Conservation (phyloP, 2,888 invertebrate genomes). For the Pardosa pseudoannulata region DNA sequence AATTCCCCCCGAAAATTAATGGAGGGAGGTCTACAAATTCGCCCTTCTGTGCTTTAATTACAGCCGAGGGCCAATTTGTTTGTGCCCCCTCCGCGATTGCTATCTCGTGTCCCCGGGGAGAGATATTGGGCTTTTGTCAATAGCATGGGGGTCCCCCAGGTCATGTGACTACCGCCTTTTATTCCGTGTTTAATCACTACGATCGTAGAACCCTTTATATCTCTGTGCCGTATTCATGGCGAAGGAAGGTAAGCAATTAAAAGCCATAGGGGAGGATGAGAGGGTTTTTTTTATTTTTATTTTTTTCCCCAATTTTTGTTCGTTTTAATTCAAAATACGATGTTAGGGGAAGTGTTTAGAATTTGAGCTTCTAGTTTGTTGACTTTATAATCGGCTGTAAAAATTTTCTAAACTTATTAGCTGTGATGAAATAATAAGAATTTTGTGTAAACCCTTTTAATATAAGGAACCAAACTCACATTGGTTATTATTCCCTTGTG, state of each 20-base stretch:
- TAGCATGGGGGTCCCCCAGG: conserved; percentile 41
- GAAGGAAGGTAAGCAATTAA: conserved; percentile 20
- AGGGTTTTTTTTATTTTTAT: not conserved
- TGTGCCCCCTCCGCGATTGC: conserved; percentile 57
- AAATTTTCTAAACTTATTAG: too few species aligned
- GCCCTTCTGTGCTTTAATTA: conserved; percentile 57
- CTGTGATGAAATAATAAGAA: too few species aligned
- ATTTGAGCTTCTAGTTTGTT: not conserved
- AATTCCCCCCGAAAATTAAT: not conserved
- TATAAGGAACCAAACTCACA: too few species aligned
- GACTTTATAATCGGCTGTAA: not conserved
- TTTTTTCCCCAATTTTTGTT: too few species aligned
- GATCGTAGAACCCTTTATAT: conserved; percentile 58
- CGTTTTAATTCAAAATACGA: not conserved
- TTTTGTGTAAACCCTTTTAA: too few species aligned
- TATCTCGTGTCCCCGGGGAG: conserved; percentile 53
- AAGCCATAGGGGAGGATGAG: conserved; percentile 18
- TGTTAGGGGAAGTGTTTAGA: conserved; percentile 1
- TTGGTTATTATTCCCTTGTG: too few species aligned
- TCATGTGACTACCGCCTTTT: conserved; percentile 59
- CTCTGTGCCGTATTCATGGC: conserved; percentile 20
- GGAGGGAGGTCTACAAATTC: conserved; percentile 37
- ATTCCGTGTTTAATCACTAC: conserved; percentile 69
- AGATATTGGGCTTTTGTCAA: conserved; percentile 71
- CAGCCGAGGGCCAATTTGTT: conserved; percentile 71